Conservation (phyloP, 2,113 vertebrate species). For the Neolamprologus brichardi region DNA sequence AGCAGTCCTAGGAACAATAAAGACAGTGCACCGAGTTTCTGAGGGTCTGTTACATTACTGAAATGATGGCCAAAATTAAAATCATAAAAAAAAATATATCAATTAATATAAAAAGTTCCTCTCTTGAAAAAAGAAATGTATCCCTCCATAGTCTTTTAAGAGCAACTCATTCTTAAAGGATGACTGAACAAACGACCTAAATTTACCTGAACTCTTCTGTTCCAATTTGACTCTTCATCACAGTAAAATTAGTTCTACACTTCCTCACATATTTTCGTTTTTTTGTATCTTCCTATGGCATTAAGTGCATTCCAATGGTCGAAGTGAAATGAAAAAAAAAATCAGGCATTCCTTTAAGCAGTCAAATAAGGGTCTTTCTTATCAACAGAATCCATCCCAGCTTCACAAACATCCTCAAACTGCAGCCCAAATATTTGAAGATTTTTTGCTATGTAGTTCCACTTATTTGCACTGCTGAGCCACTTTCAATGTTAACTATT, state of each 20-base stretch:
- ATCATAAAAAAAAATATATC: background rate
- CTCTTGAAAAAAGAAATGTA: background rate
- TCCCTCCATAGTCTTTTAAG: background rate
- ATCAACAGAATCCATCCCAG: constrained; percentile 5
- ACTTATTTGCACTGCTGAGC: background rate
- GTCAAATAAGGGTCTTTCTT: constrained; percentile 2
- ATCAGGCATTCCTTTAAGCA: background rate
- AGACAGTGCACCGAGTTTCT: background rate
- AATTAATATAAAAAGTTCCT: background rate
- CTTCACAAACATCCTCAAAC: constrained; percentile 7
- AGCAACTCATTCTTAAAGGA: background rate
- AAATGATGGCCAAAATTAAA: background rate
- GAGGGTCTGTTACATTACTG: background rate
- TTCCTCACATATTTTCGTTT: background rate
- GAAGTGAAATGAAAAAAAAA: background rate
- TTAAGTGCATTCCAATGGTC: background rate
- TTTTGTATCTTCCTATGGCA: background rate
- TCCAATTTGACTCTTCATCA: background rate
- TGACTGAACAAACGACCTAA: background rate
- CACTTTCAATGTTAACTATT: background rate
- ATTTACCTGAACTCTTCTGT: background rate
- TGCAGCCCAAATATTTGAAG: constrained; percentile 15
- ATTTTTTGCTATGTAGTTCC: background rate
- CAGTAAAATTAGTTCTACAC: background rate
- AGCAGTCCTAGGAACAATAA: background rate